Evolutionary conservation across 37 sponge, comb jelly and placozoan species (phyloP), one percentile per base, ranked within the genome.

Genomic region (Crambe crambe): DNA sequence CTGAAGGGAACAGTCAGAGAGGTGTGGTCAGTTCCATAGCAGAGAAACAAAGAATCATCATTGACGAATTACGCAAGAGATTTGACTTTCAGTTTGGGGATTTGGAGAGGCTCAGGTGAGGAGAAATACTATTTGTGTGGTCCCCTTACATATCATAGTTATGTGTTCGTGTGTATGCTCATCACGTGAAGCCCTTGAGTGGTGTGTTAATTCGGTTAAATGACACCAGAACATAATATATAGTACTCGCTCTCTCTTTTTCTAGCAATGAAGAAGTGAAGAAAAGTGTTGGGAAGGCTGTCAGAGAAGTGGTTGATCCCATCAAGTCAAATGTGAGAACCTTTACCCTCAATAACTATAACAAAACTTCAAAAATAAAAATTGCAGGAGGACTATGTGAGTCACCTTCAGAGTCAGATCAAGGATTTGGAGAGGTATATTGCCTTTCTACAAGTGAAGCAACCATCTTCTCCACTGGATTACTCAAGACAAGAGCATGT

Each of bases 41-140:
- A 21, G 77, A 84, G 44, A 84, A 84, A 34, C 84, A 84, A 70
- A 67, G 38, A 30, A 64, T 84, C 29, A 76, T 84, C 30, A 84
- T 84, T 21, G 84, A 84, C 40, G 77, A 84, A 43, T 42, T 84
- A 3, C 68, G 81, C 26, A 79, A 72, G 44, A 37, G 81, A 44
- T 86, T 86, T 73, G 80, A 86, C 58, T 37, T 86, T 26, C 73
- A 86, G 56, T 86, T 86, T 68, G 81, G 81, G 4, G 81, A 86
- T 37, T 68, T 86, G 37, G 81, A 86, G 20, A 21, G 31, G 1
- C 39, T 86, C 40, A 86, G 85, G 85, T 84, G 56, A 70, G 72
- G 29, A 42, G 37, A 15, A 37, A 26, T 26, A 68, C 12, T 68
- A 39, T 68, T 18, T 41, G 54, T 42, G 54, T 23, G 63, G 10